phyloP scores from a whole-genome alignment of 2,113 vertebrate genomes.

The Gadus macrocephalus region DNA sequence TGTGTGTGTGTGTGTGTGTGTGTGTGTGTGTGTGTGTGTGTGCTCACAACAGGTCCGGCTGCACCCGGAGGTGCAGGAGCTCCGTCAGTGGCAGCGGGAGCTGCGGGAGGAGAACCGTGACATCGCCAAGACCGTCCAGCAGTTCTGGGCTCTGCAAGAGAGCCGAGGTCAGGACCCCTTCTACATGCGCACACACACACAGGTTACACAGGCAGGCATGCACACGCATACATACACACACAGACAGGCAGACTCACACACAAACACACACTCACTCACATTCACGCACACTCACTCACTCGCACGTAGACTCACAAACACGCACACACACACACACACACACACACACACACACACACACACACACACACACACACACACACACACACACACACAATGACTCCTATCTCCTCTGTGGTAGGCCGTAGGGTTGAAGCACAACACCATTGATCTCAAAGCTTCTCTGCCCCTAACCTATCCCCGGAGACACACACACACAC shows the following conservation, averaged over 20 bases:
- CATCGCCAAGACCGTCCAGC: slow-evolving; percentile 68
- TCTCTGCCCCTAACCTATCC: background rate
- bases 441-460: too few species aligned
- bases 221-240: slow-evolving; percentile 18
- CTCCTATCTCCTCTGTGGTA: too few species aligned
- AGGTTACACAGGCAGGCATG: slow-evolving; percentile 2
- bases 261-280: slow-evolving; percentile 14
- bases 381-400: background rate
- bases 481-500: background rate
- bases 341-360: slow-evolving; percentile 9
- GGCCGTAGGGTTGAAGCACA: too few species aligned
- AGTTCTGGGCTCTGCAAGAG: slow-evolving; percentile 85
- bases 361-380: background rate
- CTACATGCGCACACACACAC: slow-evolving; percentile 10
- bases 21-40: background rate
- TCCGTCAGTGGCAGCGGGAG: slow-evolving; percentile 88
- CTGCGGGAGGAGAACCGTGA: slow-evolving; percentile 72
- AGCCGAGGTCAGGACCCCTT: slow-evolving; percentile 69
- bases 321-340: slow-evolving; percentile 9
- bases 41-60: slow-evolving; percentile 74
- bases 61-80: slow-evolving; percentile 80
- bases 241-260: slow-evolving; percentile 11
- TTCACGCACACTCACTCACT: background rate
- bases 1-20: background rate
- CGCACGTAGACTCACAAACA: slow-evolving; percentile 1